Base-by-base conservation (phyloP, 2,888 invertebrate species). In the Laothoe populi region DNA sequence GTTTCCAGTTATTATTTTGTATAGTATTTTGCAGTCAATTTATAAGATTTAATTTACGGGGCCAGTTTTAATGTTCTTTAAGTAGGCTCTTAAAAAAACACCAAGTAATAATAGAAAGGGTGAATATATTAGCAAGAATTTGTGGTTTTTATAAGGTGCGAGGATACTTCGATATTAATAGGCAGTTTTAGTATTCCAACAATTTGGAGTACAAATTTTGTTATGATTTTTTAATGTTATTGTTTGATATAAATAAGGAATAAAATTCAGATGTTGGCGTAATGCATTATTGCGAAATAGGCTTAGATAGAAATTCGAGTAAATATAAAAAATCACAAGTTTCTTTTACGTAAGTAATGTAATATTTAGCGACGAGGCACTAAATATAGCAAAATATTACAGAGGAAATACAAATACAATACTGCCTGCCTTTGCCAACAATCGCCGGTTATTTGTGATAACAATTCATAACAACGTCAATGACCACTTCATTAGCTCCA, bases 391-490 rank as follows among this genome's bases (percentile, higher is more conserved):
- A 53, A 53, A 35, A 21, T 31, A 8, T 11, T 31, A 4, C 19
- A 35, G 11, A 35, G 31, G 53, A 53, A 35, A 53, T 53, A 35
- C 35, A 53, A 35, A 53, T 53, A 35, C 35, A 53, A 35, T 19
- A 19, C 53, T 4, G 10, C 4, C 11, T 53, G 11, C 53, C 10
- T 53, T 35, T 31, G 53, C 53, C 16, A 31, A 10, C 19, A 31
- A 53, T 26, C n/a, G 35, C 35, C 35, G 53, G 53, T 40, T 40
- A 48, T 40, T 49, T 60, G 24, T 49, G 35, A 53, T 53, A 53
- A 53, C 35, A 53, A 49, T 44, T 44, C 44, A 44, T 31, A 19
- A 53, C 35, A 35, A 53, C 31, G 53, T 53, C 53, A 53, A 35
- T 53, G 35, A 35, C 53, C 53, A 53, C 31, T 35, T 11, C 35